A percentile compares a stretch with the other conserved stretches of the same genome.
Conservation (phyloP, 2,888 invertebrate genomes). For the Pterostichus niger region DNA sequence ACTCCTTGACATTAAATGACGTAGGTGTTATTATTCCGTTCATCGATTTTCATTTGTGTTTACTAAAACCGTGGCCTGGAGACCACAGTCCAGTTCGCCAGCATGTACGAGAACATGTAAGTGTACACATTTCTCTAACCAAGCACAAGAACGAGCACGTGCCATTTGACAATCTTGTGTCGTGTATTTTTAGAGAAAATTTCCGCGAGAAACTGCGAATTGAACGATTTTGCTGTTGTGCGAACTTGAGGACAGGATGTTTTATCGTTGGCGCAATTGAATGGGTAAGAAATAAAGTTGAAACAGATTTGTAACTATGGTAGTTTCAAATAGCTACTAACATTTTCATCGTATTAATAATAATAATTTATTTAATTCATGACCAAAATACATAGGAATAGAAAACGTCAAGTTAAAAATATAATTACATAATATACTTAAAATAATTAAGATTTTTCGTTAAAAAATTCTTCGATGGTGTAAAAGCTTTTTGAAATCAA, state of each 20-base stretch:
- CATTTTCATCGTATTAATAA: no score
- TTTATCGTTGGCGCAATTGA: conserved; percentile 53
- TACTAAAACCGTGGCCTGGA: conserved; percentile 17
- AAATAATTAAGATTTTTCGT: no score
- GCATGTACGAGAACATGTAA: conserved; percentile 61
- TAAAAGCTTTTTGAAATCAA: no score
- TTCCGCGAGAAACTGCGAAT: conserved; percentile 45
- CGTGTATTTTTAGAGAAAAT: conserved; percentile 51
- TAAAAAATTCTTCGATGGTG: no score
- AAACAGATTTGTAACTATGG: no score
- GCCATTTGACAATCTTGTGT: neutral
- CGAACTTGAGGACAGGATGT: conserved; percentile 54
- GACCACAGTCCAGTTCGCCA: conserved; percentile 51
- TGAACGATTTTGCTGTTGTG: conserved; percentile 58
- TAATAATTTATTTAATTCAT: no score
- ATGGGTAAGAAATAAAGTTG: conserved; percentile 41
- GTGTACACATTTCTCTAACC: conserved; percentile 1
- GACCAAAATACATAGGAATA: no score
- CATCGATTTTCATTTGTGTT: conserved; percentile 61
- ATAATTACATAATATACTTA: no score
- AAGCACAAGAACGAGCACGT: neutral
- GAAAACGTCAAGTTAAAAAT: no score
- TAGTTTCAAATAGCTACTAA: no score
- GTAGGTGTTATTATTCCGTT: conserved; percentile 44
- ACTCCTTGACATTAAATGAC: conserved; percentile 59